Base-by-base conservation (phyloP, 35 echinoderm and acorn worm genomes). In the Apostichopus parvimensis region DNA sequence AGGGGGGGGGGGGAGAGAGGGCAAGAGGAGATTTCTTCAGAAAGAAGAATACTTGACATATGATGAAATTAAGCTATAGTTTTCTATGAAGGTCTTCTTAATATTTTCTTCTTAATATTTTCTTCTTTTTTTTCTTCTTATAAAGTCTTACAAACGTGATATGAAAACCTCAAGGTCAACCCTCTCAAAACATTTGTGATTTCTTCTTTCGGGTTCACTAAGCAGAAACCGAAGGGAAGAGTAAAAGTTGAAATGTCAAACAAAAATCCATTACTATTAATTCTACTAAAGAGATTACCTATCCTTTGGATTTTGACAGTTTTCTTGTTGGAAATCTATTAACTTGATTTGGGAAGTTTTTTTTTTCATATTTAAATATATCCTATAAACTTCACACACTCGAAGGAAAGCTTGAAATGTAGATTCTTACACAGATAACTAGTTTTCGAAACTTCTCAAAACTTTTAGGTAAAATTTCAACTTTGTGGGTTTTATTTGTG, bases 51-150 rank as follows among this genome's bases (percentile, higher is more conserved):
- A 68, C 64, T 4, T 68, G 64, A 13, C 52, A 34, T 54, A 82
- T 82, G 79, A 82, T 82, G 52, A 82, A 82, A 82, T 82, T 82
- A 82, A 54, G 13, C 79, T 53, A 14, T 68, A 14, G 64, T 82
- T 82, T 82, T 82, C 34, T 45, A 18, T 45, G 25, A 82, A 82
- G 79, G 34, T 82, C 79, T 45, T 55, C 79, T n/a, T 18, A 6
- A 56, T 24, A 82, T 82, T 34, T 34, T 34, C 28, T 34, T 34
- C 28, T 34, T 34, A 25, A 25, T 28, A 82, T 82, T 45, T 45
- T 45, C 34, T 45, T 45, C 34, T 45, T 45, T 45, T 45, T 45
- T 4, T 45, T 45, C 34, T 2, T 45, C 34, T 28, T 28, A 28
- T 28, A 45, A 45, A 45, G 34, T 45, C 34, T 45, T 45, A 45